Base-by-base conservation (phyloP, 2,113 vertebrate species). In the Myxocyprinus asiaticus region DNA sequence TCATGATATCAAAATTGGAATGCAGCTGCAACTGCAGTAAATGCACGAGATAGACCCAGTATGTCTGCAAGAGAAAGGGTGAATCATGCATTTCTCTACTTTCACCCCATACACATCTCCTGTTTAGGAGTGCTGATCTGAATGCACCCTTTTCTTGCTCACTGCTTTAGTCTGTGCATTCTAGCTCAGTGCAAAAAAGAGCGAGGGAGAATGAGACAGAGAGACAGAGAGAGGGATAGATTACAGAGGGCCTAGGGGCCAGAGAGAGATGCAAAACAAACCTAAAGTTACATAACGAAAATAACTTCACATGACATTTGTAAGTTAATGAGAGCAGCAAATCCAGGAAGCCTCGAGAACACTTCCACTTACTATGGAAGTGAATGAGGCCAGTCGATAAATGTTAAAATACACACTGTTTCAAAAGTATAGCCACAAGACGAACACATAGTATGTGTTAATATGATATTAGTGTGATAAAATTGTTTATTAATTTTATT, bases 71-170 rank as follows among this genome's bases (percentile, higher is more conserved):
- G 22, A 33, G 22, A 33, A 33, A n/a, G 1, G 22, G 22, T 33
- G 22, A 33, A 33, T 33, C 22, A 33, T 33, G 50, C 17, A 47
- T 86, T 84, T 48, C 65, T 66, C 70, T 85, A 33, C 22, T 33
- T 33, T 33, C 22, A 33, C 76, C 53, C 0, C 33, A 50, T 87
- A 79, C 43, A 58, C 3, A 17, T 15, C 5, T 79, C 63, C 67
- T 65, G 44, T 17, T 4, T 65, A 76, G 2, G 3, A 81, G 76
- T 71, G 6, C 11, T 58, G 61, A 61, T 53, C 85, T 89, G 86
- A 83, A 83, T 83, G 75, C 72, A 64, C 71, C 84, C 85, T 90
- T 88, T 91, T 81, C 80, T 55, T 82, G 81, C 77, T 85, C 80
- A 67, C 72, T 83, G 85, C 74, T 77, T 58, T 68, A 44, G 63